Conservation (phyloP, 2,888 invertebrate genomes). For the Conistra vaccinii region DNA sequence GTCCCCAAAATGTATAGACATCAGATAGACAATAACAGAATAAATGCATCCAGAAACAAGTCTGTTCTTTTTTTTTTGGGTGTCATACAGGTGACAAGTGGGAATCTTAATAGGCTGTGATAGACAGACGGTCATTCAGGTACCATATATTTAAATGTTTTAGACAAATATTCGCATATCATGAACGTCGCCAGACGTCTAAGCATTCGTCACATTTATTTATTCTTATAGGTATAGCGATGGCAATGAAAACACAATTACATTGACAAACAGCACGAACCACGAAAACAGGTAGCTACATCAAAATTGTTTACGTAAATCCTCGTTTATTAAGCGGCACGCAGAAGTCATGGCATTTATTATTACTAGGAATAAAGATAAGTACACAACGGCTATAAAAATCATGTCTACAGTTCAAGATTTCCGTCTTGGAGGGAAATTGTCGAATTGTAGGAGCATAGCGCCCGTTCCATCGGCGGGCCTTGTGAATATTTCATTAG, state of each 20-base stretch:
- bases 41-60: constrained; percentile 24
- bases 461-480: constrained; percentile 61
- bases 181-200: constrained; percentile 35
- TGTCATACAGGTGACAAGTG: constrained; percentile 50
- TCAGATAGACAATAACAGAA: constrained; percentile 7
- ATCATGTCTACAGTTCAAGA: constrained; percentile 68
- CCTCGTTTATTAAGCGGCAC: constrained; percentile 53
- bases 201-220: constrained; percentile 39
- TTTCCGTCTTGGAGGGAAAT: constrained; percentile 66
- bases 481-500: constrained; percentile 72
- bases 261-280: constrained; percentile 28
- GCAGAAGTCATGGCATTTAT: constrained; percentile 62
- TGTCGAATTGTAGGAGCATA: constrained; percentile 64
- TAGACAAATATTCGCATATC: constrained; percentile 42
- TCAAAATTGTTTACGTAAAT: constrained; percentile 59
- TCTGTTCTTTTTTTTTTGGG: constrained; percentile 17
- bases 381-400: constrained; percentile 66
- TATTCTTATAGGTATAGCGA: constrained; percentile 20
- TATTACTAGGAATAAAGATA: constrained; percentile 65
- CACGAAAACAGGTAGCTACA: constrained; percentile 33
- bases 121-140: constrained; percentile 53
- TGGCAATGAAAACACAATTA: constrained; percentile 36
- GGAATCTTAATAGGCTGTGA: constrained; percentile 40
- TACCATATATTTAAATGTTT: constrained; percentile 58
- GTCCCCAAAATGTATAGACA: constrained; percentile 3